Percentiles rank a stretch among this genome's conserved stretches.
Evolutionary conservation across 2,888 invertebrate genomes (phyloP).

Genomic region (Hesperia comma): DNA sequence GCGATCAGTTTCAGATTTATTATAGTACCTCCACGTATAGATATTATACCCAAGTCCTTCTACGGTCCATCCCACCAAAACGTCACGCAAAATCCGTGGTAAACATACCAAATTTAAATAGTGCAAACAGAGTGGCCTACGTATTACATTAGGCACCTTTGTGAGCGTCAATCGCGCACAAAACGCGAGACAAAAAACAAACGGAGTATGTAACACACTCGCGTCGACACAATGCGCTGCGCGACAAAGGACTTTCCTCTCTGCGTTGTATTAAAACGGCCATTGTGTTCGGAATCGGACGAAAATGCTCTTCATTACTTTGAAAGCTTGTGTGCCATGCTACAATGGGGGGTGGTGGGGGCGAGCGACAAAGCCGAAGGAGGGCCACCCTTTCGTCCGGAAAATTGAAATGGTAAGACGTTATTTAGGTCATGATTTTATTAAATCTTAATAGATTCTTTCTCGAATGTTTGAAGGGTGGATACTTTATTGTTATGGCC

Average conservation of each 20-base stretch:
- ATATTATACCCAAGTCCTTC: too few species aligned
- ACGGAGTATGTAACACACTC: slow-evolving; percentile 73
- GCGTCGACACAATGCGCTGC: slow-evolving; percentile 71
- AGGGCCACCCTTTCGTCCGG: slow-evolving; percentile 78
- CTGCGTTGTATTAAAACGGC: slow-evolving; percentile 80
- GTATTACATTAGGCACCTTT: slow-evolving; percentile 61
- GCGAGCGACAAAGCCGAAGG: slow-evolving; percentile 75
- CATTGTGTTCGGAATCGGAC: slow-evolving; percentile 82
- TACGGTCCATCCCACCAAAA: too few species aligned
- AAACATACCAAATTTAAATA: slow-evolving; percentile 6
- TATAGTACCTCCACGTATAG: too few species aligned
- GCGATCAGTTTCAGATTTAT: too few species aligned
- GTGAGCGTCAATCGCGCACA: slow-evolving; percentile 71
- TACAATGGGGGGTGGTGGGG: slow-evolving; percentile 73
- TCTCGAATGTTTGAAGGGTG: slow-evolving; percentile 39
- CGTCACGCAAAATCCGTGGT: background rate
- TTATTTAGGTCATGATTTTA: slow-evolving; percentile 83
- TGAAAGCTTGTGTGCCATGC: slow-evolving; percentile 83
- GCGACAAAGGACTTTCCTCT: slow-evolving; percentile 79
- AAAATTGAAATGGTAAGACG: slow-evolving; percentile 83
- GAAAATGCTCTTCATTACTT: slow-evolving; percentile 85
- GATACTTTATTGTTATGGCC: slow-evolving; percentile 14
- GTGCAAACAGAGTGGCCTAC: slow-evolving; percentile 4
- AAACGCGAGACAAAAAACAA: slow-evolving; percentile 60
- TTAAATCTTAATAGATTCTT: slow-evolving; percentile 68